Evolutionary conservation across 2,113 vertebrate genomes (phyloP).

Genomic region (Climacteris rufus): DNA sequence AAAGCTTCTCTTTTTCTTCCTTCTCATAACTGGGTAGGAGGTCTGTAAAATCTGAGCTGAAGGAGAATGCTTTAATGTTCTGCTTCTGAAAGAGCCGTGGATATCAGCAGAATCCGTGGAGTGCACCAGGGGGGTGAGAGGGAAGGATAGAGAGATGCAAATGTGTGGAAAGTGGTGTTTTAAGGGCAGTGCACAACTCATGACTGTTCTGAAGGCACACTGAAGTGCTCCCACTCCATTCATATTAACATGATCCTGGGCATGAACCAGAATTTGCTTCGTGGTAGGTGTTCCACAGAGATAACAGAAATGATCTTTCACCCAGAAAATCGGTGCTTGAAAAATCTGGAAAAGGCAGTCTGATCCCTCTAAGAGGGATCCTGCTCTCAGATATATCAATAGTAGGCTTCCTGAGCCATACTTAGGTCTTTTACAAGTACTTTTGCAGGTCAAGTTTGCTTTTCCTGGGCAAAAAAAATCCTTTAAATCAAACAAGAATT

Average conservation of each 20-base stretch:
- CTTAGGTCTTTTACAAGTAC: background rate
- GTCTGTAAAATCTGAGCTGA: background rate
- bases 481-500: background rate
- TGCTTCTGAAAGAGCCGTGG: background rate
- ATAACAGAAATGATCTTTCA: slow-evolving; percentile 24
- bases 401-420: background rate
- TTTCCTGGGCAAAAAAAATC: background rate
- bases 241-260: background rate
- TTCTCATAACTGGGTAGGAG: background rate
- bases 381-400: background rate
- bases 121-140: background rate
- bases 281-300: background rate
- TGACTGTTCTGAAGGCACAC: background rate
- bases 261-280: background rate
- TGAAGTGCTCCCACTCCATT: background rate
- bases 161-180: background rate
- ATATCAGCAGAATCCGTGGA: background rate
- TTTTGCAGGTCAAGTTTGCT: slow-evolving; percentile 17
- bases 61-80: background rate
- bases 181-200: background rate
- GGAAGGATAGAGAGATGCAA: background rate
- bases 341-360: background rate
- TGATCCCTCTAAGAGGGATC: background rate
- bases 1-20: background rate
- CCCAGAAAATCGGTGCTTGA: background rate